Evolutionary conservation across 2,888 invertebrate species (phyloP), one percentile per base, ranked within the genome.

Genomic region (Cheilosia grossa): DNA sequence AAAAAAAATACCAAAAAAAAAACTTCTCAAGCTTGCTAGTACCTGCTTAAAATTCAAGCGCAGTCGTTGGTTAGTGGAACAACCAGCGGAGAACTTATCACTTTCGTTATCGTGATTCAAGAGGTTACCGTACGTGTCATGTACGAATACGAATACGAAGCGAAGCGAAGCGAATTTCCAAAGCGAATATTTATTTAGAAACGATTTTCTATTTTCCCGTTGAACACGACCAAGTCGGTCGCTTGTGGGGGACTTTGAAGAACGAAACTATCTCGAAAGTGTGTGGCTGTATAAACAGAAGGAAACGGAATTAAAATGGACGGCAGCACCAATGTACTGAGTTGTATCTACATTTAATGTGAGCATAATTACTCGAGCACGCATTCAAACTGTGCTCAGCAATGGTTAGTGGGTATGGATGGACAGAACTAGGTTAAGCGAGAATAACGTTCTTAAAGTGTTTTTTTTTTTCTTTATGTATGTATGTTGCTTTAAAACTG

Each of bases 51-150:
- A 79, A 83, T 83, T 83, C 83, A 74, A 83, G 64, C 78, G 24
- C 54, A 66, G 69, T 74, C 81, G 44, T 69, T 69, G 73, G 79
- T 83, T 83, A 80, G 80, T 83, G 80, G 80, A 70, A 80, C 83
- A 80, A 24, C 33, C 17, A 58, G 17, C 53, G 9, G 42, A 80
- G 83, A 80, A 79, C 83, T 75, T 79, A 80, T 83, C 79, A 83
- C 83, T 83, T 83, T 83, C 83, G 80, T 83, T 83, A 83, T 83
- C 83, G 83, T 83, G 83, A 79, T 80, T 70, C 80, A 74, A 80
- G 83, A 75, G 83, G 79, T 83, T 79, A 83, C 67, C 74, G 64
- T 79, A 79, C 64, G 69, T 74, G 73, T 66, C 64, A 79, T 70
- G 61, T 77, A 66, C 44, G 44, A 47, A 13, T 37, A 17, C 44